Evolutionary conservation across 2,888 invertebrate genomes (phyloP).

Genomic region (Hanleya hanleyi): DNA sequence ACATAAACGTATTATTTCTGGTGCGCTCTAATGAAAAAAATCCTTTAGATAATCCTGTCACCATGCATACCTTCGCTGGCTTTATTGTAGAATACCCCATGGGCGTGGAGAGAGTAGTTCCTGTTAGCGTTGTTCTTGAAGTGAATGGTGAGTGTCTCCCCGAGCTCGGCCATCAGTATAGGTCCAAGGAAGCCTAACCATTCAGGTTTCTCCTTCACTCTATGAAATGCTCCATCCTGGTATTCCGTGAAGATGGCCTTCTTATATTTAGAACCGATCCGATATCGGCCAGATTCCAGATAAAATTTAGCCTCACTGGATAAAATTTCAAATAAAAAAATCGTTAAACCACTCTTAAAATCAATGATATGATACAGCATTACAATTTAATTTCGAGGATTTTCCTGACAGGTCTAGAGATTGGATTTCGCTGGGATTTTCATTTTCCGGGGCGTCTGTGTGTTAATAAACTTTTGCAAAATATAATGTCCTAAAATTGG

Average conservation of each 20-base stretch:
- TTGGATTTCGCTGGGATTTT: too few relatives aligned
- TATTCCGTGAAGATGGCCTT: constrained; percentile 47
- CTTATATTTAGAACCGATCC: constrained; percentile 45
- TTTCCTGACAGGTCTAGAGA: too few relatives aligned
- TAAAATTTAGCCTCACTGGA: constrained; percentile 38
- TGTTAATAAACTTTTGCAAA: too few relatives aligned
- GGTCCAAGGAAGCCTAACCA: constrained; percentile 53
- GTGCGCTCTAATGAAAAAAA: too few relatives aligned
- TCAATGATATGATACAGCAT: too few relatives aligned
- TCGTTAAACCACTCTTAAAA: too few relatives aligned
- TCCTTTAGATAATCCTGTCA: too few relatives aligned
- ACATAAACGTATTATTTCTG: too few relatives aligned
- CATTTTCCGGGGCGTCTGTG: too few relatives aligned
- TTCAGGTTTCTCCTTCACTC: constrained; percentile 32
- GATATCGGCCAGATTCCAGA: constrained; percentile 21
- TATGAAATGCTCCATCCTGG: constrained; percentile 36
- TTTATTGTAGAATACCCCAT: constrained; percentile 50
- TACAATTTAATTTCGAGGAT: too few relatives aligned
- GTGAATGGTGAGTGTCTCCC: constrained; percentile 46
- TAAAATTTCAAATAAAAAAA: too few relatives aligned
- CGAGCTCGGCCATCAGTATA: constrained; percentile 57
- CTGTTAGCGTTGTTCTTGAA: constrained; percentile 47
- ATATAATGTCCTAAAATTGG: too few relatives aligned
- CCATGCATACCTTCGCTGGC: constrained; percentile 47
- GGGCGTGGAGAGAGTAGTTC: constrained; percentile 51